A percentile compares a stretch with the other conserved stretches of the same genome.
Conservation (phyloP, 2,888 invertebrate genomes). For the Heliconius hortense region DNA sequence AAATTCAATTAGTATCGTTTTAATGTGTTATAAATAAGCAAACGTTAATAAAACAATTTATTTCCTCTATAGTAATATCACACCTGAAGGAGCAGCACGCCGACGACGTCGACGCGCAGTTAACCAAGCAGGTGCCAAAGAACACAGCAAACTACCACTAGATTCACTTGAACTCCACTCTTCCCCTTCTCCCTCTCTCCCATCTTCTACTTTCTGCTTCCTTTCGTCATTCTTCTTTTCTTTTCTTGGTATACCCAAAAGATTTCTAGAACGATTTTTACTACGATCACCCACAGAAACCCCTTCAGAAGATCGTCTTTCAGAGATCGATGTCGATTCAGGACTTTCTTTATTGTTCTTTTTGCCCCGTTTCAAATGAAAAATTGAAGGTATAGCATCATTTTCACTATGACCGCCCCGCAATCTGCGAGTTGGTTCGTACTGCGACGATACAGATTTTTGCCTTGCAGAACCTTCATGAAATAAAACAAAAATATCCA, state of each 20-base stretch:
- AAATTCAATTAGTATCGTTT: neutral
- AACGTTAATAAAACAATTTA: neutral
- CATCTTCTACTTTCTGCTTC: slow-evolving; percentile 46
- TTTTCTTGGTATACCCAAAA: slow-evolving; percentile 26
- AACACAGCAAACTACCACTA: slow-evolving; percentile 63
- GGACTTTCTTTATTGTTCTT: slow-evolving; percentile 27
- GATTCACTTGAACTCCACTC: slow-evolving; percentile 65
- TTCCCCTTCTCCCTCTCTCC: slow-evolving; percentile 54
- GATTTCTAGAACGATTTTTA: slow-evolving; percentile 38
- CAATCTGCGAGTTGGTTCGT: slow-evolving; percentile 42
- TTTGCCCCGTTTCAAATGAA: slow-evolving; percentile 40
- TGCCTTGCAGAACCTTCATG: slow-evolving; percentile 51
- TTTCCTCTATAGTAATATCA: neutral
- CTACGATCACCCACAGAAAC: slow-evolving; percentile 29
- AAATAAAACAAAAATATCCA: slow-evolving; percentile 54
- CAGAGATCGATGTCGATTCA: slow-evolving; percentile 28
- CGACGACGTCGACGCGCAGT: slow-evolving; percentile 58
- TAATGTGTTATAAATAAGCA: neutral
- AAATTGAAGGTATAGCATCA: slow-evolving; percentile 38
- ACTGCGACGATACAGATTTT: slow-evolving; percentile 45
- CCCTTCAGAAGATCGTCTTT: slow-evolving; percentile 38
- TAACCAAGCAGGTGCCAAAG: slow-evolving; percentile 70
- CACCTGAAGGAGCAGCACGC: slow-evolving; percentile 49
- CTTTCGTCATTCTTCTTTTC: slow-evolving; percentile 35
- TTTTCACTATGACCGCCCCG: slow-evolving; percentile 40